A percentile compares a stretch with the other conserved stretches of the same genome.
Conservation (phyloP, 1,140 invertebrate species). For the Homarus americanus region DNA sequence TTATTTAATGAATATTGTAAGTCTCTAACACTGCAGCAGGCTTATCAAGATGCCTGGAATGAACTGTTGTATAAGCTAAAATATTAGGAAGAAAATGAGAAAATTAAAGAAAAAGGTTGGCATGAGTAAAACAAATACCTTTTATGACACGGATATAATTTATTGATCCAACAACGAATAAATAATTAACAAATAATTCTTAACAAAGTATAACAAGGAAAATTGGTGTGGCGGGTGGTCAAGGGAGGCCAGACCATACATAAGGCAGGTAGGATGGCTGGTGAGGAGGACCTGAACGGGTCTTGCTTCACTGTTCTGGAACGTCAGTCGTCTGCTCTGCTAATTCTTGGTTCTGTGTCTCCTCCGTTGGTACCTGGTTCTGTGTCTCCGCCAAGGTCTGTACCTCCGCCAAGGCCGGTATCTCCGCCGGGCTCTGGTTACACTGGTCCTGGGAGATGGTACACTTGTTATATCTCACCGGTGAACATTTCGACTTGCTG, state of each 20-base stretch:
- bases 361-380: neutral
- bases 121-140: neutral
- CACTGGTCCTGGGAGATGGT: neutral
- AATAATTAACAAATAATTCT: neutral
- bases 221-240: neutral
- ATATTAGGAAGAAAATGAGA: too few relatives aligned
- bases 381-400: neutral
- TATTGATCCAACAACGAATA: neutral
- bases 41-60: too few relatives aligned
- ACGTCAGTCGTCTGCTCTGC: neutral
- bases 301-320: too few relatives aligned
- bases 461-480: constrained; percentile 22
- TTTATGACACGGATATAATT: neutral
- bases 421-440: too few relatives aligned
- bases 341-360: neutral
- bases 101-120: neutral
- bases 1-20: neutral
- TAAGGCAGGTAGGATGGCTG: too few relatives aligned
- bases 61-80: too few relatives aligned
- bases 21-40: too few relatives aligned
- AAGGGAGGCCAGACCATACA: too few relatives aligned
- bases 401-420: neutral
- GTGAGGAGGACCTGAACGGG: too few relatives aligned
- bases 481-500: neutral
- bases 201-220: neutral